Percentiles rank a stretch among this genome's conserved stretches.
Conservation (phyloP, 2,113 vertebrate species). For the Scolopax mira region DNA sequence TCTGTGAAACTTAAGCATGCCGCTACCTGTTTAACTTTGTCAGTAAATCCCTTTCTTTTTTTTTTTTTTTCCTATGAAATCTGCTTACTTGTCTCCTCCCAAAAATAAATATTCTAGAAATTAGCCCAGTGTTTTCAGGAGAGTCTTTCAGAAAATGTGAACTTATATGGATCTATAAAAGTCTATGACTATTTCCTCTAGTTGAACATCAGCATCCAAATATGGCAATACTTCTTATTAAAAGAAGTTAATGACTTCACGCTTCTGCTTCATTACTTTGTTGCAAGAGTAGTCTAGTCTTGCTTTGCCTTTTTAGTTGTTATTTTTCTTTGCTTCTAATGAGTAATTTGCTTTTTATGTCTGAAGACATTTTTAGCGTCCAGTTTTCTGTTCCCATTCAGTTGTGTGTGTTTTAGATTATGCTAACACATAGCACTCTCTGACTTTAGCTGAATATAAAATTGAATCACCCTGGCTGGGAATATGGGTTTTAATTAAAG, state of each 20-base stretch:
- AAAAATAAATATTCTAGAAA: not conserved
- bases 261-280: not conserved
- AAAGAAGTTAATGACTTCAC: not conserved
- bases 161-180: not conserved
- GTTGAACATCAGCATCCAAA: not conserved
- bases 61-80: not conserved
- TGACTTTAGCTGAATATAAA: not conserved
- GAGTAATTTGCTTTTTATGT: not conserved
- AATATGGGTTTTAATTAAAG: slow-evolving; percentile 22
- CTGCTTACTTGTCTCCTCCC: not conserved
- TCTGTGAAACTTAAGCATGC: not conserved
- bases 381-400: not conserved
- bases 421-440: not conserved
- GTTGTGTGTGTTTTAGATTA: slow-evolving; percentile 15
- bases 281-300: not conserved
- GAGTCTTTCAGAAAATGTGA: not conserved
- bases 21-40: not conserved
- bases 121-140: not conserved
- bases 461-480: slow-evolving; percentile 9
- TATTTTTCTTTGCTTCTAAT: not conserved
- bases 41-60: not conserved
- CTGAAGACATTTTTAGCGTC: not conserved
- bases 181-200: not conserved
- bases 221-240: not conserved
- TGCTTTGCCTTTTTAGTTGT: not conserved